Base-by-base conservation (phyloP, 2,797 vertebrate species). In the Denticeps clupeoides region DNA sequence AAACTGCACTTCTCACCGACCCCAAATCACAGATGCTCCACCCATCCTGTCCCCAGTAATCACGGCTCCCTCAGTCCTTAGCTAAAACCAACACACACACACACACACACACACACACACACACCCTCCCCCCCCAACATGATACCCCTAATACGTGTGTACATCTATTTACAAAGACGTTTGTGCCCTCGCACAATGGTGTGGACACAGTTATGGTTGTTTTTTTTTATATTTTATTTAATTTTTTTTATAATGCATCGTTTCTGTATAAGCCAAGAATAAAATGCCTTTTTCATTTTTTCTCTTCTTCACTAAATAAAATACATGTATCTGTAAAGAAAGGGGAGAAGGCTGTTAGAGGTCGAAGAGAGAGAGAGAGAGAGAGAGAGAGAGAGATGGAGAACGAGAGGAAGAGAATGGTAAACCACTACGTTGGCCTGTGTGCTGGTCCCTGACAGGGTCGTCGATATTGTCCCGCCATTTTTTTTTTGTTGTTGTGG, bases 81-180 rank as follows among this genome's bases (percentile, higher is more conserved):
- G 24, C 45, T 56, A 58, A 49, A 53, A 55, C 37, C 38, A 50
- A 45, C 25, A 41, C 28, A n/a, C 10, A 31, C 18, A 24, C 11
- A 32, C 45, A 52, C 31, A 59, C 59, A 47, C 45, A 19, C 55
- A 7, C 68, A 73, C 72, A 68, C 74, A 71, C 75, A 67, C 62
- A 68, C 71, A 72, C 75, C 75, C 70, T 63, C 54, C 7, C 43
- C 59, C 49, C 31, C 37, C 43, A 11, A 62, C 60, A 76, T 75
- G 69, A 77, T 73, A 80, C 74, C 53, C 74, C 69, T 78, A 72
- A 78, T 83, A 77, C 75, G 70, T 69, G 74, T 79, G 69, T 78
- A 80, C 85, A 82, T 82, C 77, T 81, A 85, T 86, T 83, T 86
- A 87, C 88, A 90, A 85, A 88, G 83, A 82, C 66, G 67, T 59